A percentile compares a stretch with the other conserved stretches of the same genome.
Conservation (phyloP, 2,888 invertebrate genomes). For the Drosophila cognata region DNA sequence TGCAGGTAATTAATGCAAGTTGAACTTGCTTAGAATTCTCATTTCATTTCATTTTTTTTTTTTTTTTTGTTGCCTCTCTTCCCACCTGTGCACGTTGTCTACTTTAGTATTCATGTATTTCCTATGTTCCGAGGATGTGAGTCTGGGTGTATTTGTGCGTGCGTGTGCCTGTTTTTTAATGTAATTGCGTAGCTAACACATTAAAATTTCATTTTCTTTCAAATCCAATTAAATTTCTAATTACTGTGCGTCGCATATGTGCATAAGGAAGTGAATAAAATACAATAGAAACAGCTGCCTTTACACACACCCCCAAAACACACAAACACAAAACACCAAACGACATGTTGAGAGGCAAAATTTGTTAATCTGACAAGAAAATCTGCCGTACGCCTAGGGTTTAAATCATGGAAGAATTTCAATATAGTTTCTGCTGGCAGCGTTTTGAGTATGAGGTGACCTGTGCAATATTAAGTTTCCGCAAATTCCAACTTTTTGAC, state of each 20-base stretch:
- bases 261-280: conserved; percentile 36
- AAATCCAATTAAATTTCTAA: conserved; percentile 78
- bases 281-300: conserved; percentile 46
- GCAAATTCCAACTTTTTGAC: conserved; percentile 35
- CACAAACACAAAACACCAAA: conserved; percentile 2
- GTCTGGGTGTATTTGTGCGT: conserved; percentile 4
- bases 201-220: conserved; percentile 74
- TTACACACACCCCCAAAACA: conserved; percentile 22
- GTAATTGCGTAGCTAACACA: conserved; percentile 60
- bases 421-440: conserved; percentile 20
- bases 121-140: conserved; percentile 2
- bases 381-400: background rate
- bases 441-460: conserved; percentile 19
- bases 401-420: conserved; percentile 19
- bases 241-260: conserved; percentile 64
- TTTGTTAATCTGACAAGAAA: conserved; percentile 24
- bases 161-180: conserved; percentile 51
- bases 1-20: conserved; percentile 53
- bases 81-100: conserved; percentile 14
- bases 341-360: conserved; percentile 23
- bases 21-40: conserved; percentile 15
- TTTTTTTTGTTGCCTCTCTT: background rate
- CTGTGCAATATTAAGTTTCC: conserved; percentile 25
- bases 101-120: conserved; percentile 39
- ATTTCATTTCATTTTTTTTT: conserved; percentile 5